phyloP scores from a whole-genome alignment of 2,113 vertebrate genomes.

The Carassius auratus region DNA sequence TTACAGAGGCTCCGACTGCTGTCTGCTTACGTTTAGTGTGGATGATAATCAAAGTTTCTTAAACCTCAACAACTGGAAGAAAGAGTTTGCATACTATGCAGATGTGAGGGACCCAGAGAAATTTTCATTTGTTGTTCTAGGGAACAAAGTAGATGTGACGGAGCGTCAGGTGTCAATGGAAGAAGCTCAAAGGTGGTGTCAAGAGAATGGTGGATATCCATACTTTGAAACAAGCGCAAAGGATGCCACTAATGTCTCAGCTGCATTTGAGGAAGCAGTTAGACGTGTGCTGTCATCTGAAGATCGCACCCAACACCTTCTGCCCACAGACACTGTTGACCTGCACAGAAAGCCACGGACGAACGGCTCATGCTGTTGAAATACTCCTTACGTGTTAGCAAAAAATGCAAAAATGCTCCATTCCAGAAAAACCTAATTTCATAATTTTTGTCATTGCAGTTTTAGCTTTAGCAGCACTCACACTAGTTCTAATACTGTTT shows the following conservation, averaged over 20 bases:
- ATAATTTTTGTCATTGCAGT: neutral
- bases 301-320: slow-evolving; percentile 84
- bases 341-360: slow-evolving; percentile 82
- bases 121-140: slow-evolving; percentile 93
- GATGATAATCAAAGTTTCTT: slow-evolving; percentile 94
- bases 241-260: slow-evolving; percentile 90
- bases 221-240: slow-evolving; percentile 98
- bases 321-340: slow-evolving; percentile 87
- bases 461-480: neutral
- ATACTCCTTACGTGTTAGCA: neutral
- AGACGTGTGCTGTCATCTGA: slow-evolving; percentile 85
- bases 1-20: slow-evolving; percentile 96
- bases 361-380: slow-evolving; percentile 84
- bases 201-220: slow-evolving; percentile 88
- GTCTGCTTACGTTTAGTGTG: slow-evolving; percentile 93
- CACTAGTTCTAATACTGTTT: neutral
- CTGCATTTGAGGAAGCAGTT: slow-evolving; percentile 92
- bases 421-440: neutral
- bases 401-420: neutral
- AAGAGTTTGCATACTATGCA: slow-evolving; percentile 94
- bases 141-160: slow-evolving; percentile 91
- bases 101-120: slow-evolving; percentile 90
- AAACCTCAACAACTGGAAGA: slow-evolving; percentile 95
- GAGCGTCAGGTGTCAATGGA: slow-evolving; percentile 90
- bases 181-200: slow-evolving; percentile 90